Conservation (phyloP, 2,888 invertebrate genomes). For the Ormyrus rosae region DNA sequence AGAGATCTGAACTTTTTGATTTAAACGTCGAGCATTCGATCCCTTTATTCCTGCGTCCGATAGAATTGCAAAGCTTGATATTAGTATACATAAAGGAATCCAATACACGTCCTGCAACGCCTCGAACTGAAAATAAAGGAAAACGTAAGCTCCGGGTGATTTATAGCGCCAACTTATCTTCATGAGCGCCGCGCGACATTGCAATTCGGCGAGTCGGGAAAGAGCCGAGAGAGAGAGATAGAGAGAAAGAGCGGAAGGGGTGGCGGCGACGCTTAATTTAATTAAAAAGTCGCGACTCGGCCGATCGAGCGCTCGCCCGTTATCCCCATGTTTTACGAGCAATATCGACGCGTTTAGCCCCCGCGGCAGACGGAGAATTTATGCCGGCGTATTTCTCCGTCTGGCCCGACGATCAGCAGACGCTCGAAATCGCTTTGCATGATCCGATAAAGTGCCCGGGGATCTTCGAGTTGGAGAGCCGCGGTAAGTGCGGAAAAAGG, state of each 20-base stretch:
- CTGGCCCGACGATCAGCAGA: background rate
- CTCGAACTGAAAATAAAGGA: background rate
- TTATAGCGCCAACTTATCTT: conserved; percentile 16
- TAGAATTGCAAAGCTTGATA: too few species aligned
- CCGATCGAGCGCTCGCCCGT: background rate
- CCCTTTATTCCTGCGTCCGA: too few species aligned
- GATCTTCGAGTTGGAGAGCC: too few species aligned
- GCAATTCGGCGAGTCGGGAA: too few species aligned
- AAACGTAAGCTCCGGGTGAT: background rate
- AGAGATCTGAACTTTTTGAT: too few species aligned
- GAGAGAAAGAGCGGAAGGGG: conserved; percentile 2
- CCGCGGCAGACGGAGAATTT: background rate
- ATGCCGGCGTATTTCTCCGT: conserved; percentile 1
- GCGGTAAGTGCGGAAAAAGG: too few species aligned
- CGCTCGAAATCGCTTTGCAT: too few species aligned
- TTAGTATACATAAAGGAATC: too few species aligned
- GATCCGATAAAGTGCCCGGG: too few species aligned
- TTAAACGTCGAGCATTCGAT: too few species aligned
- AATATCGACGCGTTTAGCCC: background rate
- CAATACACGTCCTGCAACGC: too few species aligned
- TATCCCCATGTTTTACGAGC: too few species aligned
- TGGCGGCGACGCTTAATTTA: background rate
- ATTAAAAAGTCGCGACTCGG: conserved; percentile 2
- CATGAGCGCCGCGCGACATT: background rate
- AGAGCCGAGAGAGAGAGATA: background rate